These are phyloP conservation scores for Atrichornis clamosus DNA, from an alignment of 2,113 vertebrate genomes.

Conservation along the genomic window DNA sequence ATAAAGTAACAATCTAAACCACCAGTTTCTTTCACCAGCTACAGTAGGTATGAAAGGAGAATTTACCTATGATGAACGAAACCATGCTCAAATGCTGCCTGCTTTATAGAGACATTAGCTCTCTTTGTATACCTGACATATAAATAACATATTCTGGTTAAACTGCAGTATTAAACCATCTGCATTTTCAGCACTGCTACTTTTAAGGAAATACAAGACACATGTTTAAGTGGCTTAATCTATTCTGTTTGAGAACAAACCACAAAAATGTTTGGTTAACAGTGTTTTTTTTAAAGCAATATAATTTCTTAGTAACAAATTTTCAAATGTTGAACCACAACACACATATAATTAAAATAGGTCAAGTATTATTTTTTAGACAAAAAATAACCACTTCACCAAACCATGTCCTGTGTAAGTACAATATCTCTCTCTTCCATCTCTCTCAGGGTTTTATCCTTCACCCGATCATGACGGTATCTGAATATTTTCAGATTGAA, in stretches of 20 bases:
- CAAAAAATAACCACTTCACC: slow-evolving; percentile 12
- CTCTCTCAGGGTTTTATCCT: not conserved
- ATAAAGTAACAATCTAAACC: not conserved
- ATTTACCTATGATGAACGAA: not conserved
- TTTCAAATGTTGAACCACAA: slow-evolving; percentile 60
- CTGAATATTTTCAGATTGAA: not conserved
- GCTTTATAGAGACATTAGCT: not conserved
- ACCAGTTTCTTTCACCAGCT: not conserved
- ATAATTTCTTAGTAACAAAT: slow-evolving; percentile 55
- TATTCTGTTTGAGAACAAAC: slow-evolving; percentile 8
- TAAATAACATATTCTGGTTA: not conserved
- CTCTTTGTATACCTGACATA: not conserved
- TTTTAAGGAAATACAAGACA: not conserved
- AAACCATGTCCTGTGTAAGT: slow-evolving; percentile 25
- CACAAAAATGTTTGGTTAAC: slow-evolving; percentile 43
- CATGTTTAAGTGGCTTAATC: not conserved
- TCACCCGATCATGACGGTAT: not conserved
- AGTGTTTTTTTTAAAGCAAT: slow-evolving; percentile 18
- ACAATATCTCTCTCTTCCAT: not conserved
- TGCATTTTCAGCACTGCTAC: not conserved
- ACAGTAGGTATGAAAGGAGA: not conserved
- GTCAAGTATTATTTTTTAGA: slow-evolving; percentile 58
- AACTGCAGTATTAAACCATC: not conserved
- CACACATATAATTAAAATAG: slow-evolving; percentile 67
- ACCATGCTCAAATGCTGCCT: not conserved